Base-by-base conservation (phyloP, 2,113 vertebrate species). In the Suricata suricatta region DNA sequence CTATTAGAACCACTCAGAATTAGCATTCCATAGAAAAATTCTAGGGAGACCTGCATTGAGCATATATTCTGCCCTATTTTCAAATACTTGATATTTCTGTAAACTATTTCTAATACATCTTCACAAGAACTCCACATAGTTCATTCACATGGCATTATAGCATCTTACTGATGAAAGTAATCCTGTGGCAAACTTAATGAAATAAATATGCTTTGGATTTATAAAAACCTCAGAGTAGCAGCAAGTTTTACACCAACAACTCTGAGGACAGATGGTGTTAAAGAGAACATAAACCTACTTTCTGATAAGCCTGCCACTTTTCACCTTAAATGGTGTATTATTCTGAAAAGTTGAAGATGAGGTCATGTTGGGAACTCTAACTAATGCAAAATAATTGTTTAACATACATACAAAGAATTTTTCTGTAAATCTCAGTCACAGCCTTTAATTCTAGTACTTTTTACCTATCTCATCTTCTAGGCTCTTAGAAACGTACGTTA, bases 231-330 rank as follows among this genome's bases (percentile, higher is more conserved):
- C 31, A 23, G 27, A 86, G 7, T 3, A 79, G 21, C 19, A 94
- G n/a, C 31, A 97, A 93, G 5, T 97, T 90, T 64, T 29, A 82
- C 16, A 90, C 44, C 41, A 90, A 91, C 27, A 68, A 95, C 41
- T 90, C 35, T 79, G 7, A 94, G 44, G 31, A 60, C 52, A 96
- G 76, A 19, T 44, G 71, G 50, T 47, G 2, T 74, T 76, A 95
- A 95, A 80, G 12, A 81, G 25, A 82, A 82, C 35, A 87, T 19
- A 93, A 76, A n/a, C 68, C n/a, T 81, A 4, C 7, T 82, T 84
- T 52, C 69, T 80, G 50, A 57, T 54, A 79, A 88, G 60, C 29
- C 68, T 71, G 81, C 5, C 19, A 72, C 68, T 81, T 87, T 96
- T 79, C 44, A 77, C 23, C 12, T 44, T 88, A n/a, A 84, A 60